Evolutionary conservation across 2,888 invertebrate genomes (phyloP).

Genomic region (Brassicogethes aeneus): DNA sequence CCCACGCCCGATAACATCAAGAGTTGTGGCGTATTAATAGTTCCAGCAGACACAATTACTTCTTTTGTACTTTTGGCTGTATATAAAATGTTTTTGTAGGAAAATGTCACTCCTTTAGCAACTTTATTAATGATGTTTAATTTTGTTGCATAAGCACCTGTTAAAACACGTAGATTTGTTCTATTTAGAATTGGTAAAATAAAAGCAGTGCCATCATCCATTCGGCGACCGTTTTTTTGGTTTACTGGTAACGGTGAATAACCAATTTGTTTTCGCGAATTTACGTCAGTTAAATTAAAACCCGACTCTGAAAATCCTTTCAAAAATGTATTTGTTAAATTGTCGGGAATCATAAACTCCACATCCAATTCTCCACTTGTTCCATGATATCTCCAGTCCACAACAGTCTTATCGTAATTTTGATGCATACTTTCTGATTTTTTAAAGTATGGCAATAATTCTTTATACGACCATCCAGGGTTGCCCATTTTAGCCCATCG

Average conservation of each 20-base stretch:
- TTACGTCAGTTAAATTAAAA: slow-evolving; percentile 58
- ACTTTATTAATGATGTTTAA: slow-evolving; percentile 35
- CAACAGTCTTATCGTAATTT: slow-evolving; percentile 1
- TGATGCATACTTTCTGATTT: slow-evolving; percentile 17
- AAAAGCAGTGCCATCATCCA: slow-evolving; percentile 68
- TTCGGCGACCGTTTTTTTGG: slow-evolving; percentile 57
- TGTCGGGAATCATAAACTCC: slow-evolving; percentile 1
- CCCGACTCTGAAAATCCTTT: slow-evolving; percentile 57
- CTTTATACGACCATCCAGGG: slow-evolving; percentile 45
- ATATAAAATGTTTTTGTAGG: slow-evolving; percentile 40
- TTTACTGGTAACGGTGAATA: slow-evolving; percentile 60
- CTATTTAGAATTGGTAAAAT: slow-evolving; percentile 52
- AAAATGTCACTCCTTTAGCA: slow-evolving; percentile 50
- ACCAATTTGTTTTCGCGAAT: slow-evolving; percentile 50
- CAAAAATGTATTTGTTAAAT: slow-evolving; percentile 43
- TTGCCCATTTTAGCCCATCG: slow-evolving; percentile 36
- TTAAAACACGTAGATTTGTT: slow-evolving; percentile 47
- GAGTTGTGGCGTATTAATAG: slow-evolving; percentile 55
- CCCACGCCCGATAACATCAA: slow-evolving; percentile 56
- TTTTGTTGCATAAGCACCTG: slow-evolving; percentile 50
- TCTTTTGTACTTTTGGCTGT: slow-evolving; percentile 45
- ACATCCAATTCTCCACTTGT: slow-evolving; percentile 3
- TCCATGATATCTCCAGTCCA: slow-evolving; percentile 6
- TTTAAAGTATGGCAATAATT: slow-evolving; percentile 45
- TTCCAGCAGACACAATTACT: slow-evolving; percentile 51